A percentile compares a stretch with the other conserved stretches of the same genome.
phyloP scores from a whole-genome alignment of 30 jellyfish, hydroid and myxozoan genomes.

The Aurelia sp. region DNA sequence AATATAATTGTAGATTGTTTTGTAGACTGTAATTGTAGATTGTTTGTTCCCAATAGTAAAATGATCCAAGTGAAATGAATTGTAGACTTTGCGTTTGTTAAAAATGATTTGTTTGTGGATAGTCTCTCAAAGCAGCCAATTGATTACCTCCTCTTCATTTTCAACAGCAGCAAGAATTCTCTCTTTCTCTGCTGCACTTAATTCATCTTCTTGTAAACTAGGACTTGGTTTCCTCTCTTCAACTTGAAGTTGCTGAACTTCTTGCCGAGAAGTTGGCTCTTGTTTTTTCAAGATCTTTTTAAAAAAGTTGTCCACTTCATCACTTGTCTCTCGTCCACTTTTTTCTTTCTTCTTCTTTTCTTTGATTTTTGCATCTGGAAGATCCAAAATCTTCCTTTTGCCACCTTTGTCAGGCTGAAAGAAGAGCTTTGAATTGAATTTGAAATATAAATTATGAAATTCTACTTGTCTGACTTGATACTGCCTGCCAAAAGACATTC shows the following conservation, averaged over 20 bases:
- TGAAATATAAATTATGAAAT: not conserved
- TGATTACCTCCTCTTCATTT: constrained; percentile 76
- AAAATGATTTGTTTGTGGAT: not conserved
- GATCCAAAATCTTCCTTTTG: constrained; percentile 70
- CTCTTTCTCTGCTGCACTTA: constrained; percentile 85
- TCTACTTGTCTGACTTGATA: not conserved
- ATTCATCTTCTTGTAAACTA: constrained; percentile 6
- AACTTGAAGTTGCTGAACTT: not conserved
- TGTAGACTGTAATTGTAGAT: too few relatives aligned
- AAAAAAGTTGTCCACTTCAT: constrained; percentile 59
- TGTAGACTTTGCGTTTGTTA: not conserved
- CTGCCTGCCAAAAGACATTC: not conserved
- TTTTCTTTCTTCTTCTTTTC: constrained; percentile 21
- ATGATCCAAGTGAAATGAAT: not conserved
- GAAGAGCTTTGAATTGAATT: not conserved
- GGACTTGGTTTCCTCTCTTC: constrained; percentile 27
- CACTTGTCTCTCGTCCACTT: constrained; percentile 33
- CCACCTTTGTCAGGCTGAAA: constrained; percentile 86
- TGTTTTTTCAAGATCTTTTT: constrained; percentile 77
- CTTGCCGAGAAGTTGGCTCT: constrained; percentile 25
- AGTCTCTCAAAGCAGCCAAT: not conserved
- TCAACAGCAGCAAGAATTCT: constrained; percentile 82
- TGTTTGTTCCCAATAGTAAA: too few relatives aligned
- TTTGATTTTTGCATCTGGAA: constrained; percentile 62
- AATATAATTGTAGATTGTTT: too few relatives aligned